Evolutionary conservation across 30 jellyfish, hydroid and myxozoan species (phyloP), one percentile per base, ranked within the genome.

Genomic region (Mastigias papua): DNA sequence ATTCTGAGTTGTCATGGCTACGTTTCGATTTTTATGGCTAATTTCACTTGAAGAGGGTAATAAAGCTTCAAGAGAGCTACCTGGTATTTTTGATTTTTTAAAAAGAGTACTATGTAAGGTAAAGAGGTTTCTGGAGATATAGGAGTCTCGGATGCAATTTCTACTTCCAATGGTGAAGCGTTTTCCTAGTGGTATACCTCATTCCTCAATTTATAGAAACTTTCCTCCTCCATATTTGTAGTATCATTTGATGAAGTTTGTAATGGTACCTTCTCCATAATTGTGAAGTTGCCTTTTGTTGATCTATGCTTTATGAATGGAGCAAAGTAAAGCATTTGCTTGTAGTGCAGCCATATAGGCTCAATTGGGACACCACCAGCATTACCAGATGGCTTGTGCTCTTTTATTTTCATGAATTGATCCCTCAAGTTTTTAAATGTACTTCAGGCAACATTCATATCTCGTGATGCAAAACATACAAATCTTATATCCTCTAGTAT

Each of bases 341-440:
- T 80, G 83, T 31, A 80, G 34, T 11, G 64, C 11, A 74, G 81
- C 90, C 82, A 64, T 64, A 72, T 1, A 3, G 90, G 90, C 37
- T 80, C 82, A 21, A 80, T 80, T 11, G 90, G 90, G 1, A 27
- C 62, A 28, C 82, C 90, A n/a, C 81, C 90, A 34, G 73, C 90
- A 63, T 82, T 80, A 30, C 82, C 73, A 35, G 73, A 62, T n/a
- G 80, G 90, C 82, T 34, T 80, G 73, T 68, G 64, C 31, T 80
- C 90, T 80, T 66, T 66, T 58, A 80, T 67, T 46, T 80, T 68
- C 81, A 33, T 63, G 10, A 62, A 64, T n/a, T 74, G 67, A 48
- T 80, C 82, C 60, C 90, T 27, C 69, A 80, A 33, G 33, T 80
- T 80, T 35, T 80, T 80, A 29, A 80, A 80, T 62, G 82, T 80